phyloP scores from a whole-genome alignment of 2,888 invertebrate species.

The Ichneumoninae sp. region DNA sequence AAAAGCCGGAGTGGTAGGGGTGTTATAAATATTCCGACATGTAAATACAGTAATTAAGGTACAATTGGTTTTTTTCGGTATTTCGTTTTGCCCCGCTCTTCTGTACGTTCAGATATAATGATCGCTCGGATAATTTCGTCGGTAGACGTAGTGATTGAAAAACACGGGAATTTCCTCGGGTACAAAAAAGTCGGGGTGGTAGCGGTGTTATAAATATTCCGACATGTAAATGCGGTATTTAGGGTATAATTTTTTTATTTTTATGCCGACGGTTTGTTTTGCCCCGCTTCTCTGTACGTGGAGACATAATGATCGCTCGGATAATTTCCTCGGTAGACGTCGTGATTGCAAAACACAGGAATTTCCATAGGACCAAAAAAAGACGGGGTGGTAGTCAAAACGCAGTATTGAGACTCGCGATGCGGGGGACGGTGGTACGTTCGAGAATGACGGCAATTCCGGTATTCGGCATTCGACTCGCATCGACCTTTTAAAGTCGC shows the following conservation, averaged over 20 bases:
- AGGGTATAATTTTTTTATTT: background rate
- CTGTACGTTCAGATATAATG: background rate
- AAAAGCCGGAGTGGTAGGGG: slow-evolving; percentile 3
- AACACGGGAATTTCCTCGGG: background rate
- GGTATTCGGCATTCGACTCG: slow-evolving; percentile 62
- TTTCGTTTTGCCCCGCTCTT: background rate
- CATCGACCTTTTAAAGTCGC: slow-evolving; percentile 68
- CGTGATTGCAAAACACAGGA: slow-evolving; percentile 13
- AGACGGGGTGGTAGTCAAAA: slow-evolving; percentile 17
- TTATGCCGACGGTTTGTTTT: too few relatives aligned
- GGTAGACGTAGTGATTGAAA: slow-evolving; percentile 1
- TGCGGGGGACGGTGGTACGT: slow-evolving; percentile 17
- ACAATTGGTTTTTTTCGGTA: background rate
- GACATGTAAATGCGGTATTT: slow-evolving; percentile 58
- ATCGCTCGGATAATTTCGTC: slow-evolving; percentile 18
- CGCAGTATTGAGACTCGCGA: slow-evolving; percentile 56
- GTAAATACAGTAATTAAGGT: slow-evolving; percentile 60
- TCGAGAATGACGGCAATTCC: slow-evolving; percentile 66
- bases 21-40: slow-evolving; percentile 57
- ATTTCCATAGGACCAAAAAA: slow-evolving; percentile 48
- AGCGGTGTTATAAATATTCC: slow-evolving; percentile 52
- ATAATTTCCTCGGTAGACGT: slow-evolving; percentile 7
- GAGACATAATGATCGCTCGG: slow-evolving; percentile 3
- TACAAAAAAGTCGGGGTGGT: background rate
- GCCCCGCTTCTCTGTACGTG: too few relatives aligned